phyloP scores from a whole-genome alignment of 2,113 vertebrate genomes.

The Phrynosoma platyrhinos region DNA sequence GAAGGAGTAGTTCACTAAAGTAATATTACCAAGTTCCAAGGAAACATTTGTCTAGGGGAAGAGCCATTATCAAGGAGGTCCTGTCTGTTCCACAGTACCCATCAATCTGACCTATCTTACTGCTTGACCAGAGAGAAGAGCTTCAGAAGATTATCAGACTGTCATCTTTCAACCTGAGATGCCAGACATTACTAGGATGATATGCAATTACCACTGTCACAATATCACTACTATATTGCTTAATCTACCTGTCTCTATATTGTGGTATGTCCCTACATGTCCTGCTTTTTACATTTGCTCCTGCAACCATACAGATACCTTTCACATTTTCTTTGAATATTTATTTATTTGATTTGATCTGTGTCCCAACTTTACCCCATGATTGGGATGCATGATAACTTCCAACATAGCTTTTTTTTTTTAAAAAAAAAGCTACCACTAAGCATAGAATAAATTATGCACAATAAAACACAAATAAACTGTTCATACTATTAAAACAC shows the following conservation, averaged over 20 bases:
- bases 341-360: too few species aligned
- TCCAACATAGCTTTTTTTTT: too few species aligned
- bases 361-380: too few species aligned
- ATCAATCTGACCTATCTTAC: neutral
- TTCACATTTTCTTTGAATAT: neutral
- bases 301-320: neutral
- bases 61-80: neutral
- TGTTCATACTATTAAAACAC: too few species aligned
- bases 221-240: neutral
- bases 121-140: neutral
- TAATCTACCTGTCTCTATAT: neutral
- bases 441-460: too few species aligned
- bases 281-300: too few species aligned
- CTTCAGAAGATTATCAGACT: neutral
- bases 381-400: too few species aligned
- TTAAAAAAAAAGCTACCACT: too few species aligned
- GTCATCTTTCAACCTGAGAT: neutral
- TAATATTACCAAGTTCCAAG: neutral
- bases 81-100: neutral
- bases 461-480: too few species aligned
- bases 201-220: neutral
- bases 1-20: neutral
- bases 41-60: neutral
- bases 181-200: neutral
- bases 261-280: neutral